Conservation (phyloP, 2,888 invertebrate species). For the Incurvaria masculella region DNA sequence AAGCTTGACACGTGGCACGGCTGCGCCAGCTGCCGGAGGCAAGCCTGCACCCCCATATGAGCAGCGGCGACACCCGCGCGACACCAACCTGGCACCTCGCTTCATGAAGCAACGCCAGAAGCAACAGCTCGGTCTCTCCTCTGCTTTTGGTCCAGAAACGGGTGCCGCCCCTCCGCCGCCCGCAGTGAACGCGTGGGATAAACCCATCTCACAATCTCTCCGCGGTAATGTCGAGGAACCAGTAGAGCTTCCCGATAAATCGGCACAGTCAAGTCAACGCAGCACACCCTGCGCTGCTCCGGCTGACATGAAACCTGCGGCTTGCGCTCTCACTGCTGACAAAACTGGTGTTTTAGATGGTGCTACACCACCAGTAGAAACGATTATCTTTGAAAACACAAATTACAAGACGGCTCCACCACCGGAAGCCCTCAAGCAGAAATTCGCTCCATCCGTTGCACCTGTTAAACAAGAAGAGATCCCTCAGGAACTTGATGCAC, state of each 20-base stretch:
- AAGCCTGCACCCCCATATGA: constrained; percentile 42
- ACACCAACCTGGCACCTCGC: constrained; percentile 69
- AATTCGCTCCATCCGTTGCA: constrained; percentile 49
- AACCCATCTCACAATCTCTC: constrained; percentile 70
- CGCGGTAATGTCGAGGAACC: constrained; percentile 53
- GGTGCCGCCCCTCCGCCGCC: constrained; percentile 65
- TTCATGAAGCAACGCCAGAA: constrained; percentile 72
- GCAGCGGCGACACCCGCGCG: constrained; percentile 54
- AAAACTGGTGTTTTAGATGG: constrained; percentile 66
- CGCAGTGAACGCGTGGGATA: constrained; percentile 81
- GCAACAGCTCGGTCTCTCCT: constrained; percentile 42
- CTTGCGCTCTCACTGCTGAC: constrained; percentile 30
- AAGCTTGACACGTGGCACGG: constrained; percentile 31
- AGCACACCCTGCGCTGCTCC: constrained; percentile 43
- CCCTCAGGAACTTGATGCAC: constrained; percentile 47
- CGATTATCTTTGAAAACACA: constrained; percentile 89
- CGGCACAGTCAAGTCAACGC: constrained; percentile 42
- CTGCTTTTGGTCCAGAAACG: constrained; percentile 49
- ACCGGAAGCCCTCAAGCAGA: constrained; percentile 62
- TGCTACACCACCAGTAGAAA: constrained; percentile 77
- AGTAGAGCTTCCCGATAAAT: constrained; percentile 28
- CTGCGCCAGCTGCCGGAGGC: constrained; percentile 26
- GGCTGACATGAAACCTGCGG: constrained; percentile 30
- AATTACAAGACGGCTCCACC: constrained; percentile 79
- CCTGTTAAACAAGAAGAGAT: constrained; percentile 51